Base-by-base conservation (phyloP, 1,140 invertebrate species). In the Meloidogyne hapla region DNA sequence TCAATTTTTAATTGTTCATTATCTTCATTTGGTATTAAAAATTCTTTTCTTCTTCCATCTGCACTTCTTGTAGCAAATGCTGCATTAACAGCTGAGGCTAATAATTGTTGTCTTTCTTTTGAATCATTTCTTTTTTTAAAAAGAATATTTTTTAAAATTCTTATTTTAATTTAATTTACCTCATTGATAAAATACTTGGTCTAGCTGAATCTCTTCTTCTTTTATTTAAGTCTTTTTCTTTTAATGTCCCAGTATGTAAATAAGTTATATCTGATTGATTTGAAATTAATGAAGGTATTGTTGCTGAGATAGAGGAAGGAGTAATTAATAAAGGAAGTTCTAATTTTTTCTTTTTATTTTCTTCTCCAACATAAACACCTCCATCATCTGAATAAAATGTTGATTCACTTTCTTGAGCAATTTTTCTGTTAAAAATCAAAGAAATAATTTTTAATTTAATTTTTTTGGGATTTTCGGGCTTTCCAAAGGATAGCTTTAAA, bases 21-120 rank as follows among this genome's bases (percentile, higher is more conserved):
- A 26, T 61, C 61, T 45, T 61, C 68, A 8, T 26, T 69, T 33
- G 48, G 70, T 56, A 63, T 42, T 40, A n/a, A n/a, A 56, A 56
- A 28, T 26, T 33, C 56, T 61, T 64, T 73, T 64, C 48, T 61
- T 28, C 56, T 73, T 38, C 48, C 56, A 9, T 63, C 40, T 38
- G 56, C 42, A 56, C 10, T 73, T 33, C 25, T 62, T 40, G 70
- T 56, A 5, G 70, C 70, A 28, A 73, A 63, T 26, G 70, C 70
- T 21, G 56, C 70, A 13, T 15, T 64, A 21, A 64, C 70, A 8
- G 70, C 70, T 15, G 42, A 28, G 23, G 70, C 70, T 38, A 73
- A 33, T 21, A 73, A 63, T 73, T 73, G 56, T 63, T 73, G 70
- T n/a, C 48, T 25, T 73, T 73, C 70, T 40, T 64, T 61, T 40